Percentiles rank a stretch among this genome's conserved stretches.
These are phyloP conservation scores for Pteronotus mesoamericanus DNA, from an alignment of 2,797 vertebrate species.

Conservation along the genomic window DNA sequence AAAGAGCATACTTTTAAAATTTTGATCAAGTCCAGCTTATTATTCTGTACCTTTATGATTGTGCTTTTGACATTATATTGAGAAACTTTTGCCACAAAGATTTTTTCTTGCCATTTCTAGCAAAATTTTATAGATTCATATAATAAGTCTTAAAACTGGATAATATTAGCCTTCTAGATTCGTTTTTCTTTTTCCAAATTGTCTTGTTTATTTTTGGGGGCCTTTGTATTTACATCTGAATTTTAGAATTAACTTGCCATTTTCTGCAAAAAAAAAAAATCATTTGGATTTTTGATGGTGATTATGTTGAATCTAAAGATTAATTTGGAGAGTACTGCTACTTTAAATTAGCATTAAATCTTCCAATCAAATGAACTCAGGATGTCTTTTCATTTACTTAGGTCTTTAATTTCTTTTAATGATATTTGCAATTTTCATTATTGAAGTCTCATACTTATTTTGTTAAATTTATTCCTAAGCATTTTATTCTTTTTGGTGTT, in stretches of 20 bases:
- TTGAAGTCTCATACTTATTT: neutral
- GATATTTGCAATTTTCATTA: neutral
- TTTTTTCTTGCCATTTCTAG: neutral
- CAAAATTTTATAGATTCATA: neutral
- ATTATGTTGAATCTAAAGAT: neutral
- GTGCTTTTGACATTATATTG: neutral
- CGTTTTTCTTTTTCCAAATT: neutral
- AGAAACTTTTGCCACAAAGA: neutral
- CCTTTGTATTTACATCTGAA: neutral
- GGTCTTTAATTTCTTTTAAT: neutral
- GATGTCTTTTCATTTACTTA: neutral
- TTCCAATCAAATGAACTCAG: neutral
- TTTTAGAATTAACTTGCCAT: neutral
- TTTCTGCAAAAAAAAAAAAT: neutral
- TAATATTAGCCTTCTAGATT: neutral
- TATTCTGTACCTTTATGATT: neutral
- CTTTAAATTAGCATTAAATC: neutral
- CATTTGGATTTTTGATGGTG: neutral
- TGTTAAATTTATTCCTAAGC: neutral
- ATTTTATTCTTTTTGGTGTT: neutral
- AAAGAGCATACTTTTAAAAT: neutral
- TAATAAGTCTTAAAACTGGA: neutral
- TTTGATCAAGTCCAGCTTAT: neutral
- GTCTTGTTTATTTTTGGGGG: neutral
- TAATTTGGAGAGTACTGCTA: neutral